phyloP scores from a whole-genome alignment of 2,797 vertebrate species.

The Onychomys torridus region DNA sequence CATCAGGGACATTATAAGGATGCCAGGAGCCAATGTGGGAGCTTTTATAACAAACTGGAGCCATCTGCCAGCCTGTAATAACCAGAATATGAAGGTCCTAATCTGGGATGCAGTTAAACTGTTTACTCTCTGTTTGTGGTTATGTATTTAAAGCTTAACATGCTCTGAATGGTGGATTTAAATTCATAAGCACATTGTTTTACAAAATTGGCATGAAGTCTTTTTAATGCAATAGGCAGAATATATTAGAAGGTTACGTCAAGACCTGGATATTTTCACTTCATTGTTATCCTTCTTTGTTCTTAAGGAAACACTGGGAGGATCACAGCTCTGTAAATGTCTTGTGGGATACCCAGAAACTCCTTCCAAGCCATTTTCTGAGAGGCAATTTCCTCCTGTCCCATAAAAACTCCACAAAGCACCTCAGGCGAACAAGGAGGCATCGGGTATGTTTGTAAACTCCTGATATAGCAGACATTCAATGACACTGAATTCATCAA shows the following conservation, averaged over 20 bases:
- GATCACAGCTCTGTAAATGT: background rate
- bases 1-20: slow-evolving; percentile 7
- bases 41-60: slow-evolving; percentile 34
- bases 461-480: slow-evolving; percentile 79
- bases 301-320: slow-evolving; percentile 59
- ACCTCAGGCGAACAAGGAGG: slow-evolving; percentile 59
- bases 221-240: slow-evolving; percentile 2
- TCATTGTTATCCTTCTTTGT: slow-evolving; percentile 48
- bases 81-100: slow-evolving; percentile 50
- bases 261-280: slow-evolving; percentile 39
- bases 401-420: slow-evolving; percentile 70
- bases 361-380: slow-evolving; percentile 60
- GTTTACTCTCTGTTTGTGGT: slow-evolving; percentile 68
- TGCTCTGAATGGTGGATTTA: slow-evolving; percentile 47
- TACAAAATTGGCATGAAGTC: slow-evolving; percentile 47
- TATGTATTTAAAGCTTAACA: slow-evolving; percentile 68
- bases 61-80: slow-evolving; percentile 50
- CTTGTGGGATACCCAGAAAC: slow-evolving; percentile 49
- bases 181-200: slow-evolving; percentile 69
- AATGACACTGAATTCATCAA: slow-evolving; percentile 84
- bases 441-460: slow-evolving; percentile 66
- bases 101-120: slow-evolving; percentile 66
- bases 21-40: background rate
- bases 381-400: slow-evolving; percentile 74
- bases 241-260: background rate